phyloP scores from a whole-genome alignment of 2,113 vertebrate species.

The Capreolus pygargus region DNA sequence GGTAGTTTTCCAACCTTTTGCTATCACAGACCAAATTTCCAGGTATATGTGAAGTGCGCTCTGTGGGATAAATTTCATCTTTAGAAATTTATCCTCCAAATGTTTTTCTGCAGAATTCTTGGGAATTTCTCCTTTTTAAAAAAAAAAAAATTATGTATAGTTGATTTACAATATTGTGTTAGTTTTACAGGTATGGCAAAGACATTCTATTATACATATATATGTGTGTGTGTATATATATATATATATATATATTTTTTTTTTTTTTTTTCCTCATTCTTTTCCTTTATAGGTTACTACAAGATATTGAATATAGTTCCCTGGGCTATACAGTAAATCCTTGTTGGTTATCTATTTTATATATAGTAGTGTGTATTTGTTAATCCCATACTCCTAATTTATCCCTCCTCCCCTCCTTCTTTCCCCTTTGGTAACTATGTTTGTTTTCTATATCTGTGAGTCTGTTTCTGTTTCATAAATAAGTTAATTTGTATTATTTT shows the following conservation, averaged over 20 bases:
- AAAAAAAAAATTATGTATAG: not conserved
- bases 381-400: not conserved
- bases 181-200: not conserved
- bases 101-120: not conserved
- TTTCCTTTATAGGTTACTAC: not conserved
- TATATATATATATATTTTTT: too few relatives aligned
- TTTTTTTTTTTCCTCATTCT: not conserved
- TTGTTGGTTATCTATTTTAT: not conserved
- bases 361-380: not conserved
- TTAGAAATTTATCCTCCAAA: not conserved
- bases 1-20: not conserved
- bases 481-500: not conserved
- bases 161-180: not conserved
- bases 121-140: not conserved
- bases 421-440: not conserved
- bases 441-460: not conserved
- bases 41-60: not conserved
- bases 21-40: not conserved
- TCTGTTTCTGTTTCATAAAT: not conserved
- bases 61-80: not conserved
- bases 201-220: not conserved
- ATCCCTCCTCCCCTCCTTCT: not conserved
- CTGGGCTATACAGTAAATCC: not conserved
- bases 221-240: not conserved
- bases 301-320: not conserved